phyloP scores from a whole-genome alignment of 1,140 invertebrate genomes.

The Orius insidiosus region DNA sequence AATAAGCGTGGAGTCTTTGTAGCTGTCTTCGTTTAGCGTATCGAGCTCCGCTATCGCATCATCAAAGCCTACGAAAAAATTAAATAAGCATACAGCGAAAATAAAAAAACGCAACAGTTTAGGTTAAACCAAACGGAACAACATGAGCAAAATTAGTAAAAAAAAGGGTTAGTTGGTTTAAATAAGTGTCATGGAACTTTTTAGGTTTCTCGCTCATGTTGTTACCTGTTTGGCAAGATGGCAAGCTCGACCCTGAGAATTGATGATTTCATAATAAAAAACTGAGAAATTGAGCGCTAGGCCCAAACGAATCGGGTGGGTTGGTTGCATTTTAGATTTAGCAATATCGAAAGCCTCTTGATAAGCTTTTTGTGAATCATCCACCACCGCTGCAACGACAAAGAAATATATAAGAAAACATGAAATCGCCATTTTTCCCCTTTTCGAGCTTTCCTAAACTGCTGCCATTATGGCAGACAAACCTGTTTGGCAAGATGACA shows the following conservation, averaged over 20 bases:
- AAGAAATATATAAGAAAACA: background rate
- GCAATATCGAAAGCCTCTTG: slow-evolving; percentile 98
- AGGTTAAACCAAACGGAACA: slow-evolving; percentile 10
- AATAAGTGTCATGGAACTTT: background rate
- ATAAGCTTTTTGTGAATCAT: slow-evolving; percentile 96
- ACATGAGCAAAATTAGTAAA: slow-evolving; percentile 14
- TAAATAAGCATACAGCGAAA: too few relatives aligned
- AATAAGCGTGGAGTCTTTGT: slow-evolving; percentile 98
- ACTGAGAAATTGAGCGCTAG: slow-evolving; percentile 96
- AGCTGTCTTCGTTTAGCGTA: slow-evolving; percentile 95
- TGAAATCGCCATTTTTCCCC: background rate
- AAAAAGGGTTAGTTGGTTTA: background rate
- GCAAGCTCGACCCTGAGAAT: slow-evolving; percentile 89
- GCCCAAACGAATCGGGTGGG: slow-evolving; percentile 90
- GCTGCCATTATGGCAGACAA: background rate
- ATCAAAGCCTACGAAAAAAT: slow-evolving; percentile 72
- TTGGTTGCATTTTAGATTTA: slow-evolving; percentile 94
- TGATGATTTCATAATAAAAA: slow-evolving; percentile 98
- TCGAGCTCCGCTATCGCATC: slow-evolving; percentile 98
- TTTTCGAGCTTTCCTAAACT: background rate
- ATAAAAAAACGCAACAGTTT: background rate
- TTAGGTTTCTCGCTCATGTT: slow-evolving; percentile 11
- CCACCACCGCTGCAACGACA: slow-evolving; percentile 67
- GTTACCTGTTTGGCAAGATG: slow-evolving; percentile 91
- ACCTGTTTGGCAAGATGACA: slow-evolving; percentile 96